phyloP scores from a whole-genome alignment of 2,888 invertebrate species.

The Unio delphinus region DNA sequence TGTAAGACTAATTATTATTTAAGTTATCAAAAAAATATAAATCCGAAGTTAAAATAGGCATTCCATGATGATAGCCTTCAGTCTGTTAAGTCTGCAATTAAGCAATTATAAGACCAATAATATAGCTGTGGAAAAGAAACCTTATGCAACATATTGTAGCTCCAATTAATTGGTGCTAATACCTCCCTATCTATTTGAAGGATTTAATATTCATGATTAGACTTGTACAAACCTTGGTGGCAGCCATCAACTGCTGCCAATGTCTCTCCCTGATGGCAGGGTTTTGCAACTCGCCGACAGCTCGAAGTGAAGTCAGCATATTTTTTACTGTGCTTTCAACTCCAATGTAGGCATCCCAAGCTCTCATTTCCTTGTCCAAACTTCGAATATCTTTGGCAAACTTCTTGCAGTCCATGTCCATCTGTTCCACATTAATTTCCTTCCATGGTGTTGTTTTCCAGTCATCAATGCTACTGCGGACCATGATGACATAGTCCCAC shows the following conservation, averaged over 20 bases:
- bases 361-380: constrained; percentile 95
- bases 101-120: no score
- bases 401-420: constrained; percentile 98
- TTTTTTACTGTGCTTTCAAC: constrained; percentile 95
- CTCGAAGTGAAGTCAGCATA: constrained; percentile 93
- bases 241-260: constrained; percentile 96
- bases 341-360: constrained; percentile 91
- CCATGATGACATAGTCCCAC: constrained; percentile 95
- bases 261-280: constrained; percentile 95
- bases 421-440: constrained; percentile 96
- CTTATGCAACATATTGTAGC: no score
- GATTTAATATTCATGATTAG: background rate
- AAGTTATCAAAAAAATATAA: no score
- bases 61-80: no score
- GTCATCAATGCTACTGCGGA: constrained; percentile 91
- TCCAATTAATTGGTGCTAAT: no score
- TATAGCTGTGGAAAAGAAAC: no score
- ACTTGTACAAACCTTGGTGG: constrained; percentile 81
- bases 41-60: no score
- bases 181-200: no score
- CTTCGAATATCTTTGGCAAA: constrained; percentile 84
- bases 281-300: constrained; percentile 96
- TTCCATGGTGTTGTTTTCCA: constrained; percentile 99
- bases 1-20: no score
- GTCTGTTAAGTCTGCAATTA: no score